Evolutionary conservation across 2,113 vertebrate species (phyloP).

Genomic region (Leptodactylus fuscus): DNA sequence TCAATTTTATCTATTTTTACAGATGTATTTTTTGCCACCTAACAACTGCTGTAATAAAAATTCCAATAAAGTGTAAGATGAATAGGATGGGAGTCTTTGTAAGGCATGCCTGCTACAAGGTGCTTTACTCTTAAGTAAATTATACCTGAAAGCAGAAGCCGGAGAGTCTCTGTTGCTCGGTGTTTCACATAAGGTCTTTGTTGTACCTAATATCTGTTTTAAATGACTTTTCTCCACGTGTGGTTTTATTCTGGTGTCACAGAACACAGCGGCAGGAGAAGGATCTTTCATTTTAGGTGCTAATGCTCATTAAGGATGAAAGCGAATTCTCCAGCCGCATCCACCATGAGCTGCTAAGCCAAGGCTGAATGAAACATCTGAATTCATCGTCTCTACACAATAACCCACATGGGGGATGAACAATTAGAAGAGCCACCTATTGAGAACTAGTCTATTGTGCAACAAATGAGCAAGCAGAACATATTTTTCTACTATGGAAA

Average conservation of each 20-base stretch:
- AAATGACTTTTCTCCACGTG: constrained; percentile 56
- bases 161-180: constrained; percentile 8
- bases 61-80: neutral
- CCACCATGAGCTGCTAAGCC: constrained; percentile 55
- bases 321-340: constrained; percentile 49
- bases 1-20: neutral
- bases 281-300: constrained; percentile 59
- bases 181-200: constrained; percentile 34
- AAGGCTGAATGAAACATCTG: constrained; percentile 58
- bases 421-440: constrained; percentile 57
- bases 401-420: constrained; percentile 53
- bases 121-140: constrained; percentile 43
- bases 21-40: neutral
- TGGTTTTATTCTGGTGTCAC: constrained; percentile 61
- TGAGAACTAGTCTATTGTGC: constrained; percentile 61
- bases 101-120: neutral
- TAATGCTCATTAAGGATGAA: constrained; percentile 59
- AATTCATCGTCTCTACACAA: constrained; percentile 47
- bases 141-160: constrained; percentile 15
- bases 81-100: neutral
- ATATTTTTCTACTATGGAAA: constrained; percentile 60
- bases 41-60: neutral
- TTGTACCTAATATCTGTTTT: constrained; percentile 48
- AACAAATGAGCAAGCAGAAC: constrained; percentile 48
- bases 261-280: constrained; percentile 49